Evolutionary conservation across 2,888 invertebrate species (phyloP), one percentile per base, ranked within the genome.

Genomic region (Nezara viridula): DNA sequence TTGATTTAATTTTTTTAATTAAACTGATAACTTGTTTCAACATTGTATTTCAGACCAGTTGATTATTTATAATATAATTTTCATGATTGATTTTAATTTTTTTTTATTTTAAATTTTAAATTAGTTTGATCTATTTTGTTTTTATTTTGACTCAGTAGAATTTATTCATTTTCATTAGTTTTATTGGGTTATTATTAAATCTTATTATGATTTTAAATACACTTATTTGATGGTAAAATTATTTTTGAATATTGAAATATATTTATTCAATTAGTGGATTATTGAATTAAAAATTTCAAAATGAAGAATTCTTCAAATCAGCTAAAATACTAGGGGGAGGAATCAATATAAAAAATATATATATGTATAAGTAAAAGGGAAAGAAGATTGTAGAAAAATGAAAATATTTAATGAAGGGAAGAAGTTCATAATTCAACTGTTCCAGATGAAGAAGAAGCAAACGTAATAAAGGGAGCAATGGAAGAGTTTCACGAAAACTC

Each of bases 401-500:
- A 16, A 60, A 60, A 27, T 14, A 7, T 73, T 73, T 19, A 37
- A 44, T 12, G 81, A 47, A 52, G 27, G n/a, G 16, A n/a, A 44
- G 44, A 81, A 81, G 24, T 81, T 44, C 24, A 40, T 81, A 19
- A 37, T 81, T 81, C 44, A 44, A 86, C 47, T 90, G 88, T 90
- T 90, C 37, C 91, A 94, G 93, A 92, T 91, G 92, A 93, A 89
- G 93, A 93, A 89, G 92, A 93, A 88, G 92, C 94, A 14, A 92
- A 93, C 90, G 92, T 93, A 32, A 95, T 95, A 91, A 92, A 94
- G 49, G 93, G 92, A 81, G 95, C 95, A 0, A 93, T 95, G 89
- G 93, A 94, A 85, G 95, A 95, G 91, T 95, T 95, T 91, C 94
- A 95, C 90, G 93, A 94, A 5, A 94, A 94, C 91, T 95, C 95